phyloP scores from a whole-genome alignment of 2,888 invertebrate genomes.

The Macrophya alboannulata region DNA sequence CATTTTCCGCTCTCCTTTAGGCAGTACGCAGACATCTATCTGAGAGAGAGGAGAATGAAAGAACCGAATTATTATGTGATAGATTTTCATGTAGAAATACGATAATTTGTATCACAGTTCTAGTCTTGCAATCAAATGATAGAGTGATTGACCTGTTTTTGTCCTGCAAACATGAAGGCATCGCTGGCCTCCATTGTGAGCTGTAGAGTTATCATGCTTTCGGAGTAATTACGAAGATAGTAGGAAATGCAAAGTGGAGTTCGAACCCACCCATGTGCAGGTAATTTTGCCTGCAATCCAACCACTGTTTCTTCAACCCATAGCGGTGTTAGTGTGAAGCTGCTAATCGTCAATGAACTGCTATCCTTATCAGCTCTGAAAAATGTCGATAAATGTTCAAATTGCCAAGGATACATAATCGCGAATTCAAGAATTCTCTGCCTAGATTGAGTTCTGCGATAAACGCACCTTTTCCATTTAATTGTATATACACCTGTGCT shows the following conservation, averaged over 20 bases:
- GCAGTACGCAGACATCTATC: constrained; percentile 81
- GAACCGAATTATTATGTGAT: background rate
- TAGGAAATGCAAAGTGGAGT: constrained; percentile 88
- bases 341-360: constrained; percentile 79
- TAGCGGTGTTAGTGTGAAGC: constrained; percentile 82
- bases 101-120: background rate
- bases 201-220: constrained; percentile 87
- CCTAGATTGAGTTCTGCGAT: background rate
- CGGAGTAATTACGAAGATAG: constrained; percentile 87
- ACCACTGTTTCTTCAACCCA: constrained; percentile 85
- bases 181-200: constrained; percentile 92
- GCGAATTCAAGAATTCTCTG: constrained; percentile 6
- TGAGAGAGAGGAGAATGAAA: constrained; percentile 64
- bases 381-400: constrained; percentile 48
- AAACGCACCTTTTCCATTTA: constrained; percentile 82
- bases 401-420: background rate
- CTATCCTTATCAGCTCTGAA: constrained; percentile 71
- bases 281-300: constrained; percentile 84
- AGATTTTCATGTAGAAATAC: background rate
- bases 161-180: constrained; percentile 97
- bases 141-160: constrained; percentile 87
- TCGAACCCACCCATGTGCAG: constrained; percentile 89
- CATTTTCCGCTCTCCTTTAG: constrained; percentile 84
- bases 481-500: constrained; percentile 82
- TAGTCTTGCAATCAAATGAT: background rate